Evolutionary conservation across 2,113 vertebrate species (phyloP).

Genomic region (Rhineura floridana): DNA sequence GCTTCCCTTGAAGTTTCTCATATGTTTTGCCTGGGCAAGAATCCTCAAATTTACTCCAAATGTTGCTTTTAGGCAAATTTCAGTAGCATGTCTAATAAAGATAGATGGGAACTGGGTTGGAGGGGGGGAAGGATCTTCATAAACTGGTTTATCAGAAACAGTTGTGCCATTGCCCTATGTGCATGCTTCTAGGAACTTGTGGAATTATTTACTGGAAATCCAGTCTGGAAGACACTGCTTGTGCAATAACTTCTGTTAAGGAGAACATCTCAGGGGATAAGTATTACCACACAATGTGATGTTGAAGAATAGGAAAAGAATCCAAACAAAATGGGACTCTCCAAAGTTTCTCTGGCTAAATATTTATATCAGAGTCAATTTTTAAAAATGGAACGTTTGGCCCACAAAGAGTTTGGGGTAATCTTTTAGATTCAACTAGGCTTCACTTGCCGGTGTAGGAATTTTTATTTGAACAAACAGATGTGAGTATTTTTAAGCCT

Average conservation of each 20-base stretch:
- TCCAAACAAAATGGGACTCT: conserved; percentile 67
- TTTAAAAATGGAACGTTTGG: conserved; percentile 41
- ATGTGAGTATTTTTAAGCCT: conserved; percentile 3
- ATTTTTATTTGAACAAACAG: not conserved
- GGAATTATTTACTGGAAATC: conserved; percentile 70
- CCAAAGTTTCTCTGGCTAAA: conserved; percentile 65
- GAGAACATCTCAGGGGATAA: conserved; percentile 58
- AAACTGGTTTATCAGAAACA: not conserved
- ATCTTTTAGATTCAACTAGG: conserved; percentile 45
- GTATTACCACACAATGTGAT: conserved; percentile 62
- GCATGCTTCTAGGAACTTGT: conserved; percentile 55
- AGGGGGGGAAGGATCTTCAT: not conserved
- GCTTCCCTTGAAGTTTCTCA: not conserved
- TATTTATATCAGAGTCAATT: conserved; percentile 69
- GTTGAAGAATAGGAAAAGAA: conserved; percentile 53
- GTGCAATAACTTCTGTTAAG: conserved; percentile 54
- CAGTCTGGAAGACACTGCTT: conserved; percentile 65
- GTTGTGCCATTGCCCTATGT: conserved; percentile 39
- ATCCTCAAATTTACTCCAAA: no score
- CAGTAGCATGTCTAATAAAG: not conserved
- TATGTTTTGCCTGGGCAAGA: not conserved
- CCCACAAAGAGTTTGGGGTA: conserved; percentile 41
- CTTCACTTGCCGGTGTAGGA: not conserved
- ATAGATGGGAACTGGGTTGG: not conserved
- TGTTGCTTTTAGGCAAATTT: not conserved